These are phyloP conservation scores for Sebastes itinus DNA, from an alignment of 2,797 vertebrate species.

Conservation along the genomic window DNA sequence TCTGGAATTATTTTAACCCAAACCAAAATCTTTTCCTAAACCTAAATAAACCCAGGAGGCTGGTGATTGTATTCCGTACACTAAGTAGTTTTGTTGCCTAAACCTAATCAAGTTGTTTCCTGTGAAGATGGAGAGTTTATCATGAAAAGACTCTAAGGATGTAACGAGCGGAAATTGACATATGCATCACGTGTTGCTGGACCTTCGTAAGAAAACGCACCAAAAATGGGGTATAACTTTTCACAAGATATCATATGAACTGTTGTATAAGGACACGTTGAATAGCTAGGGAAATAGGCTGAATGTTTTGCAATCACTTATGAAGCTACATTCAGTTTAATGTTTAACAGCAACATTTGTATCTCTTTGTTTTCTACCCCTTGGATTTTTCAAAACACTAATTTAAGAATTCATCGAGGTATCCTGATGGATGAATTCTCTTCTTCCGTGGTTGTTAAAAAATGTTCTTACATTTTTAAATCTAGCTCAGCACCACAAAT, in stretches of 20 bases:
- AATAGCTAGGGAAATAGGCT: neutral
- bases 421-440: neutral
- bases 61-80: no score
- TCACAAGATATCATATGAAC: neutral
- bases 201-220: no score
- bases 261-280: neutral
- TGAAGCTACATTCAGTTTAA: neutral
- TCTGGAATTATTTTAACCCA: no score
- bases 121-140: neutral
- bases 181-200: no score
- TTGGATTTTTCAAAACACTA: neutral
- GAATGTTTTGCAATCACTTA: neutral
- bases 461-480: neutral
- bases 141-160: neutral
- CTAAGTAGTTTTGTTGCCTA: no score
- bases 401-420: neutral
- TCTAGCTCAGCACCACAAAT: neutral
- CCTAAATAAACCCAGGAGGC: neutral
- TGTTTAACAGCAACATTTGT: neutral
- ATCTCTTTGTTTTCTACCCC: no score
- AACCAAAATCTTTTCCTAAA: neutral
- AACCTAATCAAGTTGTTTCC: neutral
- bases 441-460: neutral
- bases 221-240: no score
- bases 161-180: no score